phyloP scores from a whole-genome alignment of 2,797 vertebrate species.

The Morus bassanus region DNA sequence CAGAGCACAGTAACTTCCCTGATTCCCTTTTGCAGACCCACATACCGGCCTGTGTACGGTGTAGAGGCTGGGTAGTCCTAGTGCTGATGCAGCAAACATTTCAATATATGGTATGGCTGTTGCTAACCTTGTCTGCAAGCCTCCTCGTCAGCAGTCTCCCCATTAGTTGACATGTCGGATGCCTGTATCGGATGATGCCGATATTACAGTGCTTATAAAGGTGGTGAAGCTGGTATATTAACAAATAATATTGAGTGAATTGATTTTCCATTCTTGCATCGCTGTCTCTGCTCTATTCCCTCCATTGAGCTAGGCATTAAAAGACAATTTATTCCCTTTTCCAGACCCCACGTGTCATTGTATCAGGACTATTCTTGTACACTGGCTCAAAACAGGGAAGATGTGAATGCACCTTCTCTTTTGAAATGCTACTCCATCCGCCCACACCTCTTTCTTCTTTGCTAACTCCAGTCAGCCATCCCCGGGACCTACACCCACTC shows the following conservation, averaged over 20 bases:
- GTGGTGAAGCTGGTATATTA: not conserved
- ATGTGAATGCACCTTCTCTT: not conserved
- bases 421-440: not conserved
- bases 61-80: not conserved
- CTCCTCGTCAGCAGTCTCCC: rapidly evolving
- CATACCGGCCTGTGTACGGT: rapidly evolving
- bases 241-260: not conserved
- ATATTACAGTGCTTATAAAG: not conserved
- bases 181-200: not conserved
- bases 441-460: not conserved
- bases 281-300: not conserved
- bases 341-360: not conserved
- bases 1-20: not conserved
- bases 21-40: not conserved
- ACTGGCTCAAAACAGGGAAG: not conserved
- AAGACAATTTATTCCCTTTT: not conserved
- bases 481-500: not conserved
- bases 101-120: not conserved
- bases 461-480: not conserved
- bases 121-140: not conserved
- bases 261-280: not conserved
- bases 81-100: not conserved
- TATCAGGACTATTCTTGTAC: not conserved
- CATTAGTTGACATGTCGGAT: not conserved
- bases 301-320: not conserved